Evolutionary conservation across 2,797 vertebrate species (phyloP).

Genomic region (Simalia tracyae): DNA sequence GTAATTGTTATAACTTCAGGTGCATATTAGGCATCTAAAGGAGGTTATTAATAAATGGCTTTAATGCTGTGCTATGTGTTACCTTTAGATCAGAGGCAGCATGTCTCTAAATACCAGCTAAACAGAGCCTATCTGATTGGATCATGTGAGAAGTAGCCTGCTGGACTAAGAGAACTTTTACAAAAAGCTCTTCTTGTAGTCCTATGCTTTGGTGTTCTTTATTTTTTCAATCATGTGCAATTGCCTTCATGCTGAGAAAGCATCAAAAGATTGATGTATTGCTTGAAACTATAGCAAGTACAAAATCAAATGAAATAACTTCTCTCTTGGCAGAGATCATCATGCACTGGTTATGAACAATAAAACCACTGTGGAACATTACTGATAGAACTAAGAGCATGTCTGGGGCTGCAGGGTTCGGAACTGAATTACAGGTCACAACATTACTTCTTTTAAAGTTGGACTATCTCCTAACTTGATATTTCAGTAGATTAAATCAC

Average conservation of each 20-base stretch:
- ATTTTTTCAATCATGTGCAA: conserved; percentile 5
- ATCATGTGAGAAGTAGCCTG: background rate
- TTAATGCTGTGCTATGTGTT: background rate
- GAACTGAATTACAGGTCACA: conserved; percentile 9
- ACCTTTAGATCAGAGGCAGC: background rate
- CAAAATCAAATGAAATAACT: conserved; percentile 38
- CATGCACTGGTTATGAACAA: conserved; percentile 22
- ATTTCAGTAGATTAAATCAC: background rate
- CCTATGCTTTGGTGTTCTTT: background rate
- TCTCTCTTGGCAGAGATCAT: conserved; percentile 27
- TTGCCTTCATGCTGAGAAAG: conserved; percentile 19
- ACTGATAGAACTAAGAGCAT: conserved; percentile 12
- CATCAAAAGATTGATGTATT: conserved; percentile 25
- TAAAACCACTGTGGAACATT: conserved; percentile 14
- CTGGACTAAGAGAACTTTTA: background rate
- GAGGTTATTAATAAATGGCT: background rate
- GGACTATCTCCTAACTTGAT: conserved; percentile 2
- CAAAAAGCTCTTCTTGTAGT: background rate
- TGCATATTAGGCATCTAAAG: background rate
- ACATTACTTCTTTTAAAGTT: background rate
- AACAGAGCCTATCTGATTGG: background rate
- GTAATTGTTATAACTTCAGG: background rate
- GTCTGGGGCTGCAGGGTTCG: background rate
- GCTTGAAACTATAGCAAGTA: conserved; percentile 35
- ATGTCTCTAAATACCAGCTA: background rate